Evolutionary conservation across 1,140 invertebrate genomes (phyloP), one percentile per base, ranked within the genome.

Genomic region (Drosophila sulfurigaster): DNA sequence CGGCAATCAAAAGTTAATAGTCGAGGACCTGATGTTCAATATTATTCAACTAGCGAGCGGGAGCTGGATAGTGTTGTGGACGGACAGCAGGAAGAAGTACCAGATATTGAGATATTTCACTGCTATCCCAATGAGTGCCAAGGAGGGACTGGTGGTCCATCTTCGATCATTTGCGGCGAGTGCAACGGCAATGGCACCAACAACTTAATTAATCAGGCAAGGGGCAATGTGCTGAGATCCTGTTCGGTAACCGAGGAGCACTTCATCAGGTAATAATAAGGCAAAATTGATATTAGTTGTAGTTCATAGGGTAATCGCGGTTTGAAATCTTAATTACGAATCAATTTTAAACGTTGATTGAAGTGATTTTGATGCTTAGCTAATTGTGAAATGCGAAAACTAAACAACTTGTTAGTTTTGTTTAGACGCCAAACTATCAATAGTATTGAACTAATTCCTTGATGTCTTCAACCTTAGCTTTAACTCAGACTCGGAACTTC

Each of bases 211-310:
- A 43, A 43, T 7, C 41, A 43, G 5, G 7, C 35, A 10, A 38
- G 8, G 0, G 10, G 10, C 28, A 46, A 67, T 5, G 25, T 79
- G 1, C n/a, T 87, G 5, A 52, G 64, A 8, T 16, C 82, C 2
- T 82, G 82, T 30, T 76, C 87, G 20, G 71, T 87, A 1, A 86
- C 83, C 1, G 82, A 86, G 25, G 58, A 62, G 7, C 72, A 82
- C 13, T 86, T 43, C 30, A 20, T 86, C 13, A 70, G 76, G 66
- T 82, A 60, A 15, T 8, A 8, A 15, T 10, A 8, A 3, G 3
- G 6, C 8, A 1, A 3, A 38, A 38, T 38, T 10, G 3, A 38
- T 38, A 10, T 7, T 5, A 43, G 20, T 20, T 20, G 3, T 25
- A 25, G 20, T 25, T 25, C 0, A 25, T 25, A 25, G 20, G 3